Conservation (phyloP, 92 coral and sea anemone species). For the Zoanthus gigantus region DNA sequence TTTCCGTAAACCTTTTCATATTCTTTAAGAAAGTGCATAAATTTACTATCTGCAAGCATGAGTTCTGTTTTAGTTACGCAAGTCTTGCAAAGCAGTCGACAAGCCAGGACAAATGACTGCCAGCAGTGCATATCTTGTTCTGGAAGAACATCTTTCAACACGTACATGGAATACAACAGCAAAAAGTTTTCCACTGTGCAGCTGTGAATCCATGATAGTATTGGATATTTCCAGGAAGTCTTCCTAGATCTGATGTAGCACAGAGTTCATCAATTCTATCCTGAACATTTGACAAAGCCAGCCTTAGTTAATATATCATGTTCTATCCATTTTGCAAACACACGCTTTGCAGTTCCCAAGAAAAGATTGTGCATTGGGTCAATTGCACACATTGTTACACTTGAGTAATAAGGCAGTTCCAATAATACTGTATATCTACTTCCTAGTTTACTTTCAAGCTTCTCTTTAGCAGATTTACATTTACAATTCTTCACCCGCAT, state of each 20-base stretch:
- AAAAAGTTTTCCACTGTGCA: constrained; percentile 81
- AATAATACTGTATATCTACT: constrained; percentile 37
- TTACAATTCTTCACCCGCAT: constrained; percentile 45
- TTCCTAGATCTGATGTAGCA: constrained; percentile 63
- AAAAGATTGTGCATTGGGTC: constrained; percentile 58
- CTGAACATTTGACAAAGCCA: constrained; percentile 45
- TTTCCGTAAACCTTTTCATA: constrained; percentile 66
- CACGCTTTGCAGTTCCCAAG: constrained; percentile 17
- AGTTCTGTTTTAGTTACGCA: constrained; percentile 59
- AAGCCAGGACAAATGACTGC: constrained; percentile 81
- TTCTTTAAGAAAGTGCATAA: constrained; percentile 60
- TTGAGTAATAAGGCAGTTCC: constrained; percentile 46
- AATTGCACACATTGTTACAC: constrained; percentile 42
- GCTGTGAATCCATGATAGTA: constrained; percentile 76
- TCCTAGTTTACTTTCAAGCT: constrained; percentile 52
- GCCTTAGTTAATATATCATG: background rate
- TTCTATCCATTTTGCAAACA: constrained; percentile 26
- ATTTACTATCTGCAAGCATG: constrained; percentile 51
- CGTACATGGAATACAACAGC: constrained; percentile 68
- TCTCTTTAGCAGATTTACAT: constrained; percentile 19
- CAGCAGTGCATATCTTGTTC: constrained; percentile 66
- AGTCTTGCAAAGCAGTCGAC: constrained; percentile 71
- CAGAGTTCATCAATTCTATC: constrained; percentile 53
- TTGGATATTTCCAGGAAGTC: constrained; percentile 68
- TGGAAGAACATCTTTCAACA: constrained; percentile 63